A percentile compares a stretch with the other conserved stretches of the same genome.
These are phyloP conservation scores for Semicossyphus pulcher DNA, from an alignment of 2,113 vertebrate species.

Conservation along the genomic window DNA sequence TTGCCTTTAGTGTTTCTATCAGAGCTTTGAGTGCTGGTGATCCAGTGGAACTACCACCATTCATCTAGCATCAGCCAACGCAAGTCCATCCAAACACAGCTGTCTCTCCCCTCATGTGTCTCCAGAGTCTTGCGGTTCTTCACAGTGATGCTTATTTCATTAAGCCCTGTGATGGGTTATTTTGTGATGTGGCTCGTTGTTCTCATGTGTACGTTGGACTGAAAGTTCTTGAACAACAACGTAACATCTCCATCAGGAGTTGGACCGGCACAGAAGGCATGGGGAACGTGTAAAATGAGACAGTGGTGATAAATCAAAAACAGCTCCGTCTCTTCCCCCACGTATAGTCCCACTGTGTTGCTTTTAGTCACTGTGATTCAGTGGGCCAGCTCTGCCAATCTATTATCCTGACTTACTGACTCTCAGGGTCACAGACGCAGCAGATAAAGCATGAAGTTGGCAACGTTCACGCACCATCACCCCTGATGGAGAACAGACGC, in stretches of 20 bases:
- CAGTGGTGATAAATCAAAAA: conserved; percentile 32
- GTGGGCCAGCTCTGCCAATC: conserved; percentile 19
- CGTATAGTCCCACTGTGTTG: conserved; percentile 12
- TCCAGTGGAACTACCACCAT: not conserved
- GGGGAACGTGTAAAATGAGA: conserved; percentile 23
- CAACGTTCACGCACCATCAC: conserved; percentile 25
- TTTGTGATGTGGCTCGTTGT: conserved; percentile 21
- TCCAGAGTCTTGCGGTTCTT: conserved; percentile 9
- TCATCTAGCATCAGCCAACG: not conserved
- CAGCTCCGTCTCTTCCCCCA: conserved; percentile 2
- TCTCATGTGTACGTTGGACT: conserved; percentile 20
- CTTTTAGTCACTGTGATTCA: conserved; percentile 39
- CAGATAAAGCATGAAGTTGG: conserved; percentile 60
- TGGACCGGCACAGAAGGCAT: conserved; percentile 7
- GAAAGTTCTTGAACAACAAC: conserved; percentile 5
- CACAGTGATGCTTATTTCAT: conserved; percentile 7
- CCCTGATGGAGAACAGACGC: conserved; percentile 62
- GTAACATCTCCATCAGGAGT: conserved; percentile 34
- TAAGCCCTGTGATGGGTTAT: conserved; percentile 4
- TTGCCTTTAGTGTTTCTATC: conserved; percentile 15
- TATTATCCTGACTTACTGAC: conserved; percentile 31
- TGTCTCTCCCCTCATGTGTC: not conserved
- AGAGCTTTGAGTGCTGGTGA: not conserved
- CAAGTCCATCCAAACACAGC: conserved; percentile 25
- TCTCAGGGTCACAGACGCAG: conserved; percentile 36